Evolutionary conservation across 1,140 invertebrate species (phyloP), one percentile per base, ranked within the genome.

Genomic region (Cherax destructor): DNA sequence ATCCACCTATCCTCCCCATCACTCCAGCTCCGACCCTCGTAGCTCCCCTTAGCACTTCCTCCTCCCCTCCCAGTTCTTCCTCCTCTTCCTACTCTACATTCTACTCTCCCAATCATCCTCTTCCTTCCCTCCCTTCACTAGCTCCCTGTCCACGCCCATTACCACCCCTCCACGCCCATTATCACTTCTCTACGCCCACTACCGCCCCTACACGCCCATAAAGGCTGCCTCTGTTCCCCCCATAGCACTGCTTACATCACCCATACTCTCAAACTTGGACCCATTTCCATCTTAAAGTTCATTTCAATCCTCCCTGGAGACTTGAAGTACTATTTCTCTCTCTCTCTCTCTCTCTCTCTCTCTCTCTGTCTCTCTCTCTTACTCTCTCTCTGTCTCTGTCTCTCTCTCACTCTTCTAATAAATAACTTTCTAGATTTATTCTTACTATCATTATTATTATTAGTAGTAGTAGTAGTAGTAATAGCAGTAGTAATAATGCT

Each of bases 361-460:
- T 52, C 61, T 85, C 83, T 52, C 24, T 85, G 65, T 52, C 83
- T 85, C 83, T 52, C 83, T 74, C 83, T 74, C 65, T 84, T 65
- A 74, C 84, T 77, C 84, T 76, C 84, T 59, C 84, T 86, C 84
- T 78, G 50, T 76, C 84, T 78, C 74, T 86, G 50, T 56, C 84
- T 86, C 72, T 78, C 30, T 41, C 30, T 41, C 30, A 1, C 30
- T 41, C 30, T 41, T 2, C 30, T 41, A 41, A 41, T 41, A 41
- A 41, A 41, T 41, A 2, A 0, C 30, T 41, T 41, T 41, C 30
- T 41, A 41, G 30, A 1, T 1, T 41, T 41, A 41, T 41, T 41
- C 30, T 41, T 41, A 41, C 2, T 41, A 41, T 41, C 30, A 41
- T 41, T 41, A 41, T 41, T 41, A 41, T 41, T 41, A 41, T 41